Base-by-base conservation (phyloP, 2,888 invertebrate genomes). In the Ophion ventricosus region DNA sequence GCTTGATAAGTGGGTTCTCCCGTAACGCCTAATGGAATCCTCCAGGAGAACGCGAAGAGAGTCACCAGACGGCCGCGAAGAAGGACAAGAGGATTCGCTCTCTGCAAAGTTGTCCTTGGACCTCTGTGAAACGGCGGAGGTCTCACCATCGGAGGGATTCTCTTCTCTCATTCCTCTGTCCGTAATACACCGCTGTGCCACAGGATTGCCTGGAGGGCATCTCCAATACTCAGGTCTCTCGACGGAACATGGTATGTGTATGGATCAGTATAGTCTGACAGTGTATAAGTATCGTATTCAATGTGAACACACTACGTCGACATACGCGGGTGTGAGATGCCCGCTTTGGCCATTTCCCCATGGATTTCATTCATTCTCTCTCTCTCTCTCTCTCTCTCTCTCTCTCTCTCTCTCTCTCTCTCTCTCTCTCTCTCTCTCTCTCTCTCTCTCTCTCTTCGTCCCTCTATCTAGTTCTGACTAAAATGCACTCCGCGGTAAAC, bases 1-100 rank as follows among this genome's bases (percentile, higher is more conserved):
- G 82, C 83, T 88, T 89, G 88, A 89, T 90, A 90, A 91, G 90
- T 90, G 89, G 87, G 80, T 85, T 85, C 87, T 78, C 81, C 83
- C 80, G 84, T 84, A 84, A 83, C 67, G 83, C 80, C 85, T 86
- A 86, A 87, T 87, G 85, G 87, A 87, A 86, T 86, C 81, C 80
- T 76, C 75, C 75, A 78, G 63, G 74, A 70, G 77, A 64, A 74
- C 63, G 70, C 54, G 77, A 54, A 63, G n/a, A 59, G 29, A 40
- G 73, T 56, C 23, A 54, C 61, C 63, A 72, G 70, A 72, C 61
- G 40, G 72, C 67, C 69, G 59, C 64, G 69, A 73, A 73, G 64
- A 67, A 73, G 67, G 64, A 69, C 69, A 40, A 64, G 73, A 64
- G 63, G 77, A 66, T 73, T 83, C 75, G 75, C 61, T 72, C 67